A percentile compares a stretch with the other conserved stretches of the same genome.
phyloP scores from a whole-genome alignment of 2,113 vertebrate genomes.

The Ptilorrhoa leucosticta region DNA sequence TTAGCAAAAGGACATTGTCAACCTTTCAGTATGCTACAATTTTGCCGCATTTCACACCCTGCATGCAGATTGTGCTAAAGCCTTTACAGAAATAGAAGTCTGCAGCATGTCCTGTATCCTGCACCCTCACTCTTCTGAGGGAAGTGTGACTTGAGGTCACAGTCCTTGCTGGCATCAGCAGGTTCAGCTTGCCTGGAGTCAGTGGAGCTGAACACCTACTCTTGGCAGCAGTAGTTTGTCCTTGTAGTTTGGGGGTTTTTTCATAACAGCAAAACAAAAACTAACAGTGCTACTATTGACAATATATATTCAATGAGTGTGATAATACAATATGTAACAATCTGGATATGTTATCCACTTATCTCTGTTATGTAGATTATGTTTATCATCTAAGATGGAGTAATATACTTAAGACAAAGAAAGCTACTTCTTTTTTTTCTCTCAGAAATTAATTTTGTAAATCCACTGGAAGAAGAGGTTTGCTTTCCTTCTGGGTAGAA shows the following conservation, averaged over 20 bases:
- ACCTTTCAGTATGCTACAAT: background rate
- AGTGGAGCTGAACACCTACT: background rate
- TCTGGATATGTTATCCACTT: background rate
- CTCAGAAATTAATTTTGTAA: background rate
- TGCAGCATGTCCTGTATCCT: background rate
- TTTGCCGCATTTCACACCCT: background rate
- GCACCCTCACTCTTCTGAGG: background rate
- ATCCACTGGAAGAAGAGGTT: background rate
- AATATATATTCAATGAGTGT: background rate
- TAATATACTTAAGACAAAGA: background rate
- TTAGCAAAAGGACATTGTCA: conserved; percentile 42
- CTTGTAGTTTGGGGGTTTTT: background rate
- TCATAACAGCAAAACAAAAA: background rate
- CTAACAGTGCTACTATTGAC: background rate
- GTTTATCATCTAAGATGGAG: background rate
- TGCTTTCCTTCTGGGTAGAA: background rate
- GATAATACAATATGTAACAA: background rate
- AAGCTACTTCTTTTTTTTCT: background rate
- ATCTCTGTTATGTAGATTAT: background rate
- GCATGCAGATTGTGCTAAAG: conserved; percentile 16
- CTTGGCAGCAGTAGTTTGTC: background rate
- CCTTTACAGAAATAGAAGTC: background rate
- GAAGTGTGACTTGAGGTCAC: background rate
- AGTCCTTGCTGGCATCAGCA: conserved; percentile 14
- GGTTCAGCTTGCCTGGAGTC: background rate